These are phyloP conservation scores for Phortica variegata DNA, from an alignment of 1,140 invertebrate genomes.

Conservation along the genomic window DNA sequence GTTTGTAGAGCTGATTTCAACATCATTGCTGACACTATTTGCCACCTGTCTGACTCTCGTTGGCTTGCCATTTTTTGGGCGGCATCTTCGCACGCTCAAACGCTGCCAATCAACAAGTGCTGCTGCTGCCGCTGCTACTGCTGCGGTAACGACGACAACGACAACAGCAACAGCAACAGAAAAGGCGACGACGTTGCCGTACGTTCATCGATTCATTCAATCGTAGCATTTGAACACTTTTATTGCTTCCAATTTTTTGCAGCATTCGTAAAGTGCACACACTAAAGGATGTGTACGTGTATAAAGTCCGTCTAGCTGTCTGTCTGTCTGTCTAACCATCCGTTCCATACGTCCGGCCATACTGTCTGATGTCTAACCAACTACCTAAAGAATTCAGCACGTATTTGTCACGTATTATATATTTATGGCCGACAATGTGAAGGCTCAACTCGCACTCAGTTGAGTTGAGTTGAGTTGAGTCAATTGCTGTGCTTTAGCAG, in stretches of 20 bases:
- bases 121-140: no score
- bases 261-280: not conserved
- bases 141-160: no score
- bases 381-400: slow-evolving; percentile 52
- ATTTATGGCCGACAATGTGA: slow-evolving; percentile 54
- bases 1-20: not conserved
- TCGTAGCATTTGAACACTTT: slow-evolving; percentile 51
- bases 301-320: not conserved
- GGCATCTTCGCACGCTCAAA: not conserved
- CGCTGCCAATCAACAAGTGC: slow-evolving; percentile 49
- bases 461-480: no score
- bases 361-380: no score
- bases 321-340: not conserved
- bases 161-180: no score
- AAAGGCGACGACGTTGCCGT: no score
- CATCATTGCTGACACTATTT: not conserved
- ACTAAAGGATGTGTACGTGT: not conserved
- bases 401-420: slow-evolving; percentile 54
- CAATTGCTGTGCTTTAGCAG: no score
- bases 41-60: not conserved
- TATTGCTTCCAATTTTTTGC: slow-evolving; percentile 48
- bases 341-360: no score
- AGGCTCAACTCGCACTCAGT: slow-evolving; percentile 32
- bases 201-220: no score
- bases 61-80: not conserved